phyloP scores from a whole-genome alignment of 1,140 invertebrate genomes.

The Phortica variegata region DNA sequence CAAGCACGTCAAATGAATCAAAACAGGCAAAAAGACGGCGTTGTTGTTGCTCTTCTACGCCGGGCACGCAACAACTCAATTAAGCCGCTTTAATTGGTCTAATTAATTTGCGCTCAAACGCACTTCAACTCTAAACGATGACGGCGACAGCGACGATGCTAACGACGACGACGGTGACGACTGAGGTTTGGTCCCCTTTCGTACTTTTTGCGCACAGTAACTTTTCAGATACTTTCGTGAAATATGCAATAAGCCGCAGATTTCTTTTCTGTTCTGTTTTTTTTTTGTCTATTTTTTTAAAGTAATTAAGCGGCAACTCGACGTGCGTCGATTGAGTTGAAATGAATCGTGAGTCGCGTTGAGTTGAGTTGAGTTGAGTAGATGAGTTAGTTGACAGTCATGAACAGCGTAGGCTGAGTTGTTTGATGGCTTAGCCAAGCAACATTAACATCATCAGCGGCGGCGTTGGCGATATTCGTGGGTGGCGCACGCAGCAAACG shows the following conservation, averaged over 20 bases:
- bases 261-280: conserved; percentile 23
- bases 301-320: conserved; percentile 32
- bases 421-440: too few relatives aligned
- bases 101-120: conserved; percentile 56
- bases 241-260: conserved; percentile 47
- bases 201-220: background rate
- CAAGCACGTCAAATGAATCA: too few relatives aligned
- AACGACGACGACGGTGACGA: background rate
- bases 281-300: conserved; percentile 15
- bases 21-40: too few relatives aligned
- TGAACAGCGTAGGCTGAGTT: too few relatives aligned
- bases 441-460: too few relatives aligned
- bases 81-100: conserved; percentile 56
- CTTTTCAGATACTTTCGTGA: conserved; percentile 13
- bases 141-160: too few relatives aligned
- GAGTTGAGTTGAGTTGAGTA: too few relatives aligned
- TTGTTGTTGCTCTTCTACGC: conserved; percentile 35
- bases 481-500: too few relatives aligned
- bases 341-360: too few relatives aligned
- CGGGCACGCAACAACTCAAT: conserved; percentile 52
- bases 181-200: conserved; percentile 4
- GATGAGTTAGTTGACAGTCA: too few relatives aligned
- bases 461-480: too few relatives aligned
- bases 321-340: background rate
- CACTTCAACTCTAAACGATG: conserved; percentile 45